A percentile compares a stretch with the other conserved stretches of the same genome.
phyloP scores from a whole-genome alignment of 2,888 invertebrate species.

The Standfussiana lucernea region DNA sequence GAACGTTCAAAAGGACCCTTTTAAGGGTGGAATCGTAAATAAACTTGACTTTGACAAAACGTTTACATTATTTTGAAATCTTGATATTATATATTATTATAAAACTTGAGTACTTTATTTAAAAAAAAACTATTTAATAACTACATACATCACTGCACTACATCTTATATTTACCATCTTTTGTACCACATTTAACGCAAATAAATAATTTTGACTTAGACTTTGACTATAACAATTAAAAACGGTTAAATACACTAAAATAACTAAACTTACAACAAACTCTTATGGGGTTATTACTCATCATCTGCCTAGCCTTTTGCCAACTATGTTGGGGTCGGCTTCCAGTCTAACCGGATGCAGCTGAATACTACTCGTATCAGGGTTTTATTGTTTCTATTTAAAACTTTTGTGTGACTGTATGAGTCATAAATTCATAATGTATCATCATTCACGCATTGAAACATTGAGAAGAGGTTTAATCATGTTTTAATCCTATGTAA shows the following conservation, averaged over 20 bases:
- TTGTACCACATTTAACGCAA: too few species aligned
- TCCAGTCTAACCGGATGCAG: neutral
- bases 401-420: neutral
- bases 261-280: too few species aligned
- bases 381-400: neutral
- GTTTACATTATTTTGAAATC: too few species aligned
- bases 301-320: neutral
- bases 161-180: too few species aligned
- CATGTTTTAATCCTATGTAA: accelerated
- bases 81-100: too few species aligned
- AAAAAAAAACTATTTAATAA: too few species aligned
- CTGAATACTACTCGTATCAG: neutral
- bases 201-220: too few species aligned
- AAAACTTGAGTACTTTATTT: too few species aligned
- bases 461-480: neutral
- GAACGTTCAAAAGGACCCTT: neutral
- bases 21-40: neutral
- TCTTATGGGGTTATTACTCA: neutral
- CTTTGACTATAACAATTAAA: too few species aligned
- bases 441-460: neutral
- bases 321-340: neutral
- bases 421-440: neutral
- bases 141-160: too few species aligned
- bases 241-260: too few species aligned
- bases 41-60: neutral